These are phyloP conservation scores for Mormyrops attenuatus DNA, from an alignment of 2,797 vertebrate genomes.

Conservation along the genomic window DNA sequence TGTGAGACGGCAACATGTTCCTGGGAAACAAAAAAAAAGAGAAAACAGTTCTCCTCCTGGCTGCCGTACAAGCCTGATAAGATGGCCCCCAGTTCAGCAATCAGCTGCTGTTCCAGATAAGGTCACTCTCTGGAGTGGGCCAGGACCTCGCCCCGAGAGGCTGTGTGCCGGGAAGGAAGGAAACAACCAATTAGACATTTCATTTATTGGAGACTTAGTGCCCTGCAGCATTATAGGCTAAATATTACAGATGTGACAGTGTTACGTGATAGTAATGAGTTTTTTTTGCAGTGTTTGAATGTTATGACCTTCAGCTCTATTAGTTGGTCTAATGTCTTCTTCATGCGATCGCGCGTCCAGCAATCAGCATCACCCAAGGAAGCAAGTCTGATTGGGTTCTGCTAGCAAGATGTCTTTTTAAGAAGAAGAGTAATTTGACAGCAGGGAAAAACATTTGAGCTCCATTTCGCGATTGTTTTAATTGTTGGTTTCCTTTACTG, in stretches of 20 bases:
- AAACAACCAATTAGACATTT: constrained; percentile 90
- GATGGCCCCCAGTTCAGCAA: constrained; percentile 69
- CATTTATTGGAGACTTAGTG: constrained; percentile 71
- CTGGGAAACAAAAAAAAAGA: constrained; percentile 31
- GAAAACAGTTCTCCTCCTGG: constrained; percentile 52
- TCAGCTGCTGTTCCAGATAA: constrained; percentile 70
- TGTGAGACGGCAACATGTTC: constrained; percentile 41
- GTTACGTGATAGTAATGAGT: neutral
- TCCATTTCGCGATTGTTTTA: too few species aligned
- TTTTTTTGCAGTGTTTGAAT: neutral
- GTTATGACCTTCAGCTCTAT: too few species aligned
- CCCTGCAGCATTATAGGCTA: constrained; percentile 75
- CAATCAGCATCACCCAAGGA: too few species aligned
- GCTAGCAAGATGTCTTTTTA: too few species aligned
- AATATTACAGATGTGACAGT: constrained; percentile 65
- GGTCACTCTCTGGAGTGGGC: constrained; percentile 64
- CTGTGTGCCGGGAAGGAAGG: constrained; percentile 78
- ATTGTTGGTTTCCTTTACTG: too few species aligned
- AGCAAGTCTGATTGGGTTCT: too few species aligned
- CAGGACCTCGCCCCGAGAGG: constrained; percentile 76
- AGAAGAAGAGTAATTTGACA: too few species aligned
- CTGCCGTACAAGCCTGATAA: constrained; percentile 50
- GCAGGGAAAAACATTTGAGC: too few species aligned
- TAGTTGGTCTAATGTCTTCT: too few species aligned
- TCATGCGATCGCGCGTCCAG: too few species aligned